Base-by-base conservation (phyloP, 1,140 invertebrate genomes). In the Camponotus vicinus region DNA sequence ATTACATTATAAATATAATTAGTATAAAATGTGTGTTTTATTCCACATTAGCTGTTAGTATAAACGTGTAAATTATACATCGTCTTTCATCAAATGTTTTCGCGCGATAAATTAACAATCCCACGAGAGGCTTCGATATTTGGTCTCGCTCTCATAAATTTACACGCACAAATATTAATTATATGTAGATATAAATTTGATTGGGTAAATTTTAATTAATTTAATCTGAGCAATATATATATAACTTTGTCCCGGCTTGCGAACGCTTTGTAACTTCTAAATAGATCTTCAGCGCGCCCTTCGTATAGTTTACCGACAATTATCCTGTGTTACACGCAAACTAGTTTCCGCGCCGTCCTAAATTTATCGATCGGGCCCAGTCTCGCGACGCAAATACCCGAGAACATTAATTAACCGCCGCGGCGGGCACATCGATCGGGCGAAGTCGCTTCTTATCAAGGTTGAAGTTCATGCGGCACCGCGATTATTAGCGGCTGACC, bases 401-500 rank as follows among this genome's bases (percentile, higher is more conserved):
- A 75, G 78, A 86, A 83, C 85, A 45, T 86, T 86, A 86, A 86
- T 86, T 86, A 86, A 75, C 85, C 85, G 69, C 67, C 37, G 69
- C 45, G 59, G 85, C 61, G 67, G 49, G 55, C 59, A 66, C 45
- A 83, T 86, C 85, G 85, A 86, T 86, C 79, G 85, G 34, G 69
- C 49, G n/a, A 67, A 86, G 57, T 75, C 70, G 59, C 79, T 86
- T 86, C 79, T 66, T 82, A 73, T 82, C 78, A 57, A 83, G 69
- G 79, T 73, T 83, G 79, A 73, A 83, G 79, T 83, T 73, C 69
- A 83, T 45, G 67, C 63, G 61, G 82, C 37, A 84, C 55, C 61
- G 34, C 83, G 83, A 85, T 83, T 83, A 83, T 83, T 83, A 82
- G 79, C 79, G 27, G 79, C 79, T 82, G 79, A 45, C 27, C 79